Percentiles rank a stretch among this genome's conserved stretches.
These are phyloP conservation scores for Podarcis muralis DNA, from an alignment of 2,113 vertebrate genomes.

Conservation along the genomic window DNA sequence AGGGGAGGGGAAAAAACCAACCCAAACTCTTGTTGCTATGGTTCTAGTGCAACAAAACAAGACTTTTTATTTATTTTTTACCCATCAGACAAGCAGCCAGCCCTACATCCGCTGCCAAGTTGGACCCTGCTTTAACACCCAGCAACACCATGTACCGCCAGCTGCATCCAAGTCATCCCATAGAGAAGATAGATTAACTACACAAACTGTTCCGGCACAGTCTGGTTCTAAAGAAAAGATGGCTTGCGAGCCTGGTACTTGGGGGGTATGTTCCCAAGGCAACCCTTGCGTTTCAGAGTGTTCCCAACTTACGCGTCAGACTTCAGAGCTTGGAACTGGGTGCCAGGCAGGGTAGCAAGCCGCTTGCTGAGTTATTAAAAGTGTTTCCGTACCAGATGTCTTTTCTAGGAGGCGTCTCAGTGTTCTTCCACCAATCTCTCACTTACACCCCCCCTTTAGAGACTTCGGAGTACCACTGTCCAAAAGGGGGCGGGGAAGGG, in stretches of 20 bases:
- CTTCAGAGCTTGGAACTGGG: constrained; percentile 32
- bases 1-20: not conserved
- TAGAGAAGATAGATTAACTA: not conserved
- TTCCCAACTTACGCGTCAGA: constrained; percentile 63
- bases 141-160: not conserved
- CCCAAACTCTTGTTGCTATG: not conserved
- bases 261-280: constrained; percentile 34
- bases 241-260: constrained; percentile 7
- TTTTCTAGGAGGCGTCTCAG: not conserved
- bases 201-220: not conserved
- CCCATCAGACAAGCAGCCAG: not conserved
- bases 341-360: not conserved
- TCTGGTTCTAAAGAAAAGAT: not conserved
- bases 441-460: not conserved
- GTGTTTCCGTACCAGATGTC: not conserved
- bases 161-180: not conserved
- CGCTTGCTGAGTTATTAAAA: not conserved
- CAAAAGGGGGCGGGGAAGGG: not conserved
- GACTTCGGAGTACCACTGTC: not conserved
- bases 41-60: not conserved
- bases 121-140: not conserved
- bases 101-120: not conserved
- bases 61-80: not conserved
- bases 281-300: constrained; percentile 16
- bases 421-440: not conserved